Base-by-base conservation (phyloP, 2,113 vertebrate species). In the Elanoides forficatus region DNA sequence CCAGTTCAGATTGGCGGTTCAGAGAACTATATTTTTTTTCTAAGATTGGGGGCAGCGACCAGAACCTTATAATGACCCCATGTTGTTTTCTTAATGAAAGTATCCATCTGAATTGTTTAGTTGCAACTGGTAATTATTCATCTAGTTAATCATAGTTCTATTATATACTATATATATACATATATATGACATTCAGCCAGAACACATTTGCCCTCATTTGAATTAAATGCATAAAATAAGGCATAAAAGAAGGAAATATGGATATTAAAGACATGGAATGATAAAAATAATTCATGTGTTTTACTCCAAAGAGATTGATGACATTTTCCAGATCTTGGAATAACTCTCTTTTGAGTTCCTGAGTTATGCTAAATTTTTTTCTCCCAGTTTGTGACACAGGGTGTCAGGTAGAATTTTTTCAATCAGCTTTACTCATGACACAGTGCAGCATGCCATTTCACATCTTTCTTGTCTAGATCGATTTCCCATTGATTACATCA, bases 1-100 rank as follows among this genome's bases (percentile, higher is more conserved):
- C 98, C 98, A 96, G 79, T 98, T 98, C 97, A 98, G 97, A 98
- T 97, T 97, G 98, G 97, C 78, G 89, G 97, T 98, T 98, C 98
- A 97, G 93, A 98, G 96, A 98, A 98, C 97, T 97, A 96, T 95
- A 98, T 98, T 98, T 98, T 98, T 98, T 98, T 96, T 98, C 97
- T 98, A 97, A 96, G 96, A 98, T 21, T 96, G 87, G 97, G 97
- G 97, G 97, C 97, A 97, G 98, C 45, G 50, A 97, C 96, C 97
- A 98, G 97, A 98, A 98, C 96, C 97, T 97, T 98, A 97, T 97
- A 97, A 98, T 98, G 96, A 98, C 97, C 97, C 86, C 88, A 94
- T 95, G 96, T 97, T 97, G 96, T 95, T 98, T 96, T 85, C 93
- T 97, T 97, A 97, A 98, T 98, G 92, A 96, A 98, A 98, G 94